Conservation (phyloP, 2,113 vertebrate genomes). For the Psilopogon haemacephalus region DNA sequence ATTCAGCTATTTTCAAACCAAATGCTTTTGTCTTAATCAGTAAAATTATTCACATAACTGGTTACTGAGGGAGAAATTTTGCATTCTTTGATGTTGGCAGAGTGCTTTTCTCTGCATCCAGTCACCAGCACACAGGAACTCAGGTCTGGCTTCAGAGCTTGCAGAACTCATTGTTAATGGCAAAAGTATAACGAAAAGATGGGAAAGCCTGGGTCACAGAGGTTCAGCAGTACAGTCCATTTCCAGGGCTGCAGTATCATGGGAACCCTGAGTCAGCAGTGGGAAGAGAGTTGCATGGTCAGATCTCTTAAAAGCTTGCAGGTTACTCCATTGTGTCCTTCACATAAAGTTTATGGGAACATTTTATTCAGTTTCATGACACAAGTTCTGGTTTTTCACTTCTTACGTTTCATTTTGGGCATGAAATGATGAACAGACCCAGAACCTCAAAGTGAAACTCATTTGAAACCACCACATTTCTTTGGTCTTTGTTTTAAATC, state of each 20-base stretch:
- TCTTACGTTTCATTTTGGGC: slow-evolving; percentile 51
- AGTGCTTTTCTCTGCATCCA: background rate
- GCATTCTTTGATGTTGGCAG: background rate
- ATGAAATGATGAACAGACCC: slow-evolving; percentile 52
- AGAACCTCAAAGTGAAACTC: slow-evolving; percentile 50
- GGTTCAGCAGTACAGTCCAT: background rate
- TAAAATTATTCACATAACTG: background rate
- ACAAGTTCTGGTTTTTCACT: slow-evolving; percentile 17
- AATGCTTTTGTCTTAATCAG: background rate
- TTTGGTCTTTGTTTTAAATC: slow-evolving; percentile 50
- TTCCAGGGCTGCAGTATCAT: background rate
- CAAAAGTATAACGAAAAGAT: background rate
- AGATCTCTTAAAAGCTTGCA: background rate
- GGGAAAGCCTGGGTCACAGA: background rate
- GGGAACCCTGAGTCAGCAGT: slow-evolving; percentile 22
- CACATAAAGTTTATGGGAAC: slow-evolving; percentile 44
- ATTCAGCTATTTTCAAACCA: background rate
- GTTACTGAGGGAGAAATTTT: background rate
- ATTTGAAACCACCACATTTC: slow-evolving; percentile 49
- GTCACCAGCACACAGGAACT: background rate
- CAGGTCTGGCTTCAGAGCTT: background rate
- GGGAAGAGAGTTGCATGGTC: background rate
- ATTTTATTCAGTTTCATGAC: slow-evolving; percentile 30
- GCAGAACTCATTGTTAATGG: background rate
- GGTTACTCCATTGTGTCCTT: slow-evolving; percentile 23